Evolutionary conservation across 2,113 vertebrate species (phyloP).

Genomic region (Oryzias curvinotus): DNA sequence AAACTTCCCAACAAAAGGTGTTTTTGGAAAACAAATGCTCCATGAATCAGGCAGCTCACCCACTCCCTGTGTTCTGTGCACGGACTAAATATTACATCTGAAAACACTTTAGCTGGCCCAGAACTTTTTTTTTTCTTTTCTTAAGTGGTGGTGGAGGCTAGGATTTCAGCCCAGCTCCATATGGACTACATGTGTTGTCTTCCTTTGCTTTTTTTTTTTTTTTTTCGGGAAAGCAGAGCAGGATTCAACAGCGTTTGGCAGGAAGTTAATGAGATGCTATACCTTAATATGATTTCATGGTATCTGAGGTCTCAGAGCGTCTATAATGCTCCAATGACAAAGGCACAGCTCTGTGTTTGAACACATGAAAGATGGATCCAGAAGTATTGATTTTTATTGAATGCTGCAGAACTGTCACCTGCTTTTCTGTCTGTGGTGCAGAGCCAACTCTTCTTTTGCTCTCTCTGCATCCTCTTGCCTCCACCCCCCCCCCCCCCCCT

Average conservation of each 20-base stretch:
- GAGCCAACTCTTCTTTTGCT: constrained; percentile 31
- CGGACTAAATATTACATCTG: constrained; percentile 47
- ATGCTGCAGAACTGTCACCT: constrained; percentile 32
- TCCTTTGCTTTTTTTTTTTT: constrained; percentile 35
- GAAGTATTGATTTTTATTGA: constrained; percentile 47
- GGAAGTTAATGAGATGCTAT: constrained; percentile 69
- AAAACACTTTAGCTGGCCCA: constrained; percentile 30
- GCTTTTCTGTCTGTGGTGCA: constrained; percentile 23
- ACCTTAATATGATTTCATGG: constrained; percentile 69
- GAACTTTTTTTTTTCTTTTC: constrained; percentile 8
- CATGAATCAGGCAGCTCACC: constrained; percentile 42
- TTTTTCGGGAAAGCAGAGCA: constrained; percentile 21
- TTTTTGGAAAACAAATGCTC: constrained; percentile 13
- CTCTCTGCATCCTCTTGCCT: constrained; percentile 9
- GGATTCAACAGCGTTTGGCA: constrained; percentile 57
- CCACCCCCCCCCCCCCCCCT: constrained; percentile 9
- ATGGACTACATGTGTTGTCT: constrained; percentile 70
- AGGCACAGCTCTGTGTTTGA: constrained; percentile 21
- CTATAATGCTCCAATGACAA: constrained; percentile 53
- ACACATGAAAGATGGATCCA: constrained; percentile 23
- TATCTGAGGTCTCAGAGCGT: constrained; percentile 51
- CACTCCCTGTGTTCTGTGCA: constrained; percentile 36
- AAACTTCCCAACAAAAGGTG: constrained; percentile 22
- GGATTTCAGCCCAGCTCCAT: constrained; percentile 52
- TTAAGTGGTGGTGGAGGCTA: constrained; percentile 12